A percentile compares a stretch with the other conserved stretches of the same genome.
phyloP scores from a whole-genome alignment of 2,888 invertebrate species.

The Baccha elongata region DNA sequence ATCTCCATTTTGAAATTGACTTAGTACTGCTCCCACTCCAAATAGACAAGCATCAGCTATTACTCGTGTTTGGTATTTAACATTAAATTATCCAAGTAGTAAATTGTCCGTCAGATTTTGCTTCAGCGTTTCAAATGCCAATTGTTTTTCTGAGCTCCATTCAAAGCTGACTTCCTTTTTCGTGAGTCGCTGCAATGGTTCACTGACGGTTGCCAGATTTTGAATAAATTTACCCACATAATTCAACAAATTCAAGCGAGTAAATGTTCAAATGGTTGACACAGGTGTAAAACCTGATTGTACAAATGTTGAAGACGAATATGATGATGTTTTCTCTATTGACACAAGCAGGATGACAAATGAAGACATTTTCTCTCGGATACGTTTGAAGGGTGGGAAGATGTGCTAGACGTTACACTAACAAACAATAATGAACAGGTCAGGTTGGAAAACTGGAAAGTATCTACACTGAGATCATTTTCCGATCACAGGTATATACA shows the following conservation, averaged over 20 bases:
- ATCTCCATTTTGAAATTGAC: too few relatives aligned
- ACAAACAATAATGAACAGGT: too few relatives aligned
- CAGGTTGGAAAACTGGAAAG: too few relatives aligned
- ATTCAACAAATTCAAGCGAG: conserved; percentile 75
- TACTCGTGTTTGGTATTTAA: conserved; percentile 75
- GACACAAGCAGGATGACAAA: too few relatives aligned
- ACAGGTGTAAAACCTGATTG: neutral
- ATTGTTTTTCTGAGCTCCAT: conserved; percentile 75
- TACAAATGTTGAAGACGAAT: neutral
- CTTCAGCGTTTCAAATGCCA: conserved; percentile 76
- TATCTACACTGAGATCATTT: too few relatives aligned
- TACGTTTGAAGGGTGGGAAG: too few relatives aligned
- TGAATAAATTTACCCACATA: conserved; percentile 76
- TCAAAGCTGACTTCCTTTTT: conserved; percentile 73
- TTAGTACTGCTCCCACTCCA: too few relatives aligned
- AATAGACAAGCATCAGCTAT: too few relatives aligned
- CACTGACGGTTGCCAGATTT: conserved; percentile 56
- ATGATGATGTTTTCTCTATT: too few relatives aligned
- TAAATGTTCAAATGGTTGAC: neutral
- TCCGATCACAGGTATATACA: too few relatives aligned
- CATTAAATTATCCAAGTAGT: conserved; percentile 77
- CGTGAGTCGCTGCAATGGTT: conserved; percentile 46
- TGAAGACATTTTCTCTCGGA: too few relatives aligned
- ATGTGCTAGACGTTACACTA: too few relatives aligned
- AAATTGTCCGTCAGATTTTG: conserved; percentile 16